phyloP scores from a whole-genome alignment of 2,113 vertebrate species.

The Mormoops blainvillei region DNA sequence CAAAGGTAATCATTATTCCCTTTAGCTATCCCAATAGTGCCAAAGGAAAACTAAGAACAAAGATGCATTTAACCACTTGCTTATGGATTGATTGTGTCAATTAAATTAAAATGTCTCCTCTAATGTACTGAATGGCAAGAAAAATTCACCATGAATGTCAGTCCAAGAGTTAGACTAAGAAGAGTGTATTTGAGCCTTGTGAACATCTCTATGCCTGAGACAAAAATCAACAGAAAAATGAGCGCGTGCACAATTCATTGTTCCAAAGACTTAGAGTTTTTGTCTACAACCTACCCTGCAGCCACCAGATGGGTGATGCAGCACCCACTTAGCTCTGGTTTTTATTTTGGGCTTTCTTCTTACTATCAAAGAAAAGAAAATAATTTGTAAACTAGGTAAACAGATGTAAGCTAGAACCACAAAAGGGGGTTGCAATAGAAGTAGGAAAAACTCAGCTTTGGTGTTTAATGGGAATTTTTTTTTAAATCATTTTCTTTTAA shows the following conservation, averaged over 20 bases:
- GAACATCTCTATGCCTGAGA: background rate
- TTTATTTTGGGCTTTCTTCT: background rate
- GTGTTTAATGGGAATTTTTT: background rate
- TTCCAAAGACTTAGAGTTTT: background rate
- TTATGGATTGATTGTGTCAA: background rate
- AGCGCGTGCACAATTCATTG: background rate
- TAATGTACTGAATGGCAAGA: background rate
- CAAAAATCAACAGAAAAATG: background rate
- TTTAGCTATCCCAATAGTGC: background rate
- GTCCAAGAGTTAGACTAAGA: background rate
- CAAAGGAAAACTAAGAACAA: background rate
- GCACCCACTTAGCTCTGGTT: background rate
- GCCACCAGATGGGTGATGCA: background rate
- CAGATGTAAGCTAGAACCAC: background rate
- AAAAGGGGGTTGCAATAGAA: background rate
- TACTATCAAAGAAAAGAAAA: background rate
- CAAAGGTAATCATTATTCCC: background rate
- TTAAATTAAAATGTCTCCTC: background rate
- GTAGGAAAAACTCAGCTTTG: background rate
- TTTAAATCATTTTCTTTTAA: background rate
- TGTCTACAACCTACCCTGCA: background rate
- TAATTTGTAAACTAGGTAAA: background rate
- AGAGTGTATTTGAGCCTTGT: background rate
- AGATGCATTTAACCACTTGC: background rate
- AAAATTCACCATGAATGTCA: background rate